Evolutionary conservation across 2,113 vertebrate genomes (phyloP).

Genomic region (Myiozetetes cayanensis): DNA sequence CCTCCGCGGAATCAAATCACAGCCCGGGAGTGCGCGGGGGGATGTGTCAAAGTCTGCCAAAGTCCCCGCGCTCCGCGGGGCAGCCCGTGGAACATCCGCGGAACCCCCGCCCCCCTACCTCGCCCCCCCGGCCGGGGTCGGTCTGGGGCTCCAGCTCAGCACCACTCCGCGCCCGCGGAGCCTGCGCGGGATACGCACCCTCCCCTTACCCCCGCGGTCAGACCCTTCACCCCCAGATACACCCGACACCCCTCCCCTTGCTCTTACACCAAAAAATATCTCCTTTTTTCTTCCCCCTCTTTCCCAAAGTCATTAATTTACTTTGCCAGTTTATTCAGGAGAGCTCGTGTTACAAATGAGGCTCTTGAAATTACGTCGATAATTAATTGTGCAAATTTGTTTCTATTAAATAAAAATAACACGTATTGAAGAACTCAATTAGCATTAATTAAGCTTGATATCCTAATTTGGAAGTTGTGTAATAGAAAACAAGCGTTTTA

Average conservation of each 20-base stretch:
- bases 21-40: neutral
- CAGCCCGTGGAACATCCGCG: neutral
- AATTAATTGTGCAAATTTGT: conserved; percentile 99
- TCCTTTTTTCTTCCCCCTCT: neutral
- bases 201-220: neutral
- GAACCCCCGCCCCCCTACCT: neutral
- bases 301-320: conserved; percentile 77
- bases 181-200: neutral
- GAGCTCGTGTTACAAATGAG: conserved; percentile 89
- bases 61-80: neutral
- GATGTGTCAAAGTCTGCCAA: neutral
- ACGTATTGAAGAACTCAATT: conserved; percentile 99
- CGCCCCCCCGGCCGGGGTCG: neutral
- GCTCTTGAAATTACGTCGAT: conserved; percentile 97
- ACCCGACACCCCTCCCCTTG: neutral
- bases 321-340: conserved; percentile 77
- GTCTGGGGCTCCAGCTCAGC: neutral
- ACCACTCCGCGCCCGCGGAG: neutral
- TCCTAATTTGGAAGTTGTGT: conserved; percentile 99
- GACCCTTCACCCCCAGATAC: neutral
- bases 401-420: conserved; percentile 99
- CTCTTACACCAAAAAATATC: neutral
- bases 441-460: conserved; percentile 99
- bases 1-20: conserved; percentile 27
- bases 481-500: conserved; percentile 97